Evolutionary conservation across 2,797 vertebrate species (phyloP).

Genomic region (Sitta carolinensis): DNA sequence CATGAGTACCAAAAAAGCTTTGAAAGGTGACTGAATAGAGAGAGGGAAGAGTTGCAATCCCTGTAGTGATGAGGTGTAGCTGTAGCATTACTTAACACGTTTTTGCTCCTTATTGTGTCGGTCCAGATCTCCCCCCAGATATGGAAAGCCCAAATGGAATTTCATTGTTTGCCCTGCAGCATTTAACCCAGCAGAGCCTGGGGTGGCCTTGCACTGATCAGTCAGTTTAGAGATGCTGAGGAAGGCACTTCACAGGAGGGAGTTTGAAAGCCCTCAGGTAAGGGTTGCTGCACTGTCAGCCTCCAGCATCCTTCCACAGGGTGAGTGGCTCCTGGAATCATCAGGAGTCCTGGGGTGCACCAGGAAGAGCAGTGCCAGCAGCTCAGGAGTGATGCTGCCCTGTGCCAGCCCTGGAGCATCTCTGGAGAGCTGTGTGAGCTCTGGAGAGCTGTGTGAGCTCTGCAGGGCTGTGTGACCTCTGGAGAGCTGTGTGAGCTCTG

Average conservation of each 20-base stretch:
- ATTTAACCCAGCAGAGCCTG: background rate
- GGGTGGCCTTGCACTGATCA: background rate
- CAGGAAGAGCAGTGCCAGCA: fast-evolving
- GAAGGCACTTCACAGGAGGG: background rate
- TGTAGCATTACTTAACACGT: background rate
- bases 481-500: no score
- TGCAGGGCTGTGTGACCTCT: no score
- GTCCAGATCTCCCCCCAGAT: background rate
- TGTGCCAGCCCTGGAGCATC: background rate
- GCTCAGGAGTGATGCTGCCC: background rate
- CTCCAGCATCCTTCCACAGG: background rate
- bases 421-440: background rate
- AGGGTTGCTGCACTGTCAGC: background rate
- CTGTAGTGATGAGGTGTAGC: fast-evolving
- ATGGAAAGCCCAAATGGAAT: background rate
- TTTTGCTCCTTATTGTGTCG: background rate
- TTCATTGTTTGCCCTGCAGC: background rate
- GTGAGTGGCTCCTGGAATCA: background rate
- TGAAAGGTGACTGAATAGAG: background rate
- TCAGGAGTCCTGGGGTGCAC: background rate
- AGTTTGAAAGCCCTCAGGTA: background rate
- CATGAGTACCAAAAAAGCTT: background rate
- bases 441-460: no score
- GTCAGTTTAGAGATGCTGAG: background rate
- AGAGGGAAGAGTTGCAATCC: background rate